Evolutionary conservation across 2,113 vertebrate genomes (phyloP), one percentile per base, ranked within the genome.

Genomic region (Nematolebias whitei): DNA sequence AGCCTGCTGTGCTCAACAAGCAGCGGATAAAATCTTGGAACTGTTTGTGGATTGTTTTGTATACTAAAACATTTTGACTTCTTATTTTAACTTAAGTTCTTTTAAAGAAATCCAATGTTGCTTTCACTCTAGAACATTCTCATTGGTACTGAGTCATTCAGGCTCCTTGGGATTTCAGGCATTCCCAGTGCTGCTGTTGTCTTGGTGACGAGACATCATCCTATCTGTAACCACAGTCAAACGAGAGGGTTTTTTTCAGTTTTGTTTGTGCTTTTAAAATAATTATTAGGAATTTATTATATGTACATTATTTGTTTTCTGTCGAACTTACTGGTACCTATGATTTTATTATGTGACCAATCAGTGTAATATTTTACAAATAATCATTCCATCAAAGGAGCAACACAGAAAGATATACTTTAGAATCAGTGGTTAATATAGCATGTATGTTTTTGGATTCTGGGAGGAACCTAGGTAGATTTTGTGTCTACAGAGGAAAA

Each of bases 41-140:
- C 41, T 38, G 12, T 4, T 20, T 65, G 32, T 11, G 4, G 4
- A 16, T 12, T 24, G 2, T 15, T 55, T 1, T 20, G 5, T 22
- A 0, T 23, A 15, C 2, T 15, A 15, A 19, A 15, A 3, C 44
- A 54, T 71, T 61, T 22, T 26, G 51, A n/a, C n/a, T 71, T 66
- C n/a, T 51, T 26, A 15, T 51, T 53, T 65, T 8, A 40, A 51
- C 10, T 43, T 1, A 14, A 2, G 8, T 47, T 20, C 4, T 44
- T 44, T 20, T 13, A 50, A 47, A 63, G 51, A 50, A 29, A 10
- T 6, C 9, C 9, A 53, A 63, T 50, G 43, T 64, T 64, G 45
- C 48, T 66, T 49, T 61, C 53, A 3, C 11, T 90, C 89, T 87
- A 85, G 89, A 90, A 90, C 81, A 54, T 90, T 90, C 89, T 85